Conservation (phyloP, 2,888 invertebrate species). For the Stictocephala bisonia region DNA sequence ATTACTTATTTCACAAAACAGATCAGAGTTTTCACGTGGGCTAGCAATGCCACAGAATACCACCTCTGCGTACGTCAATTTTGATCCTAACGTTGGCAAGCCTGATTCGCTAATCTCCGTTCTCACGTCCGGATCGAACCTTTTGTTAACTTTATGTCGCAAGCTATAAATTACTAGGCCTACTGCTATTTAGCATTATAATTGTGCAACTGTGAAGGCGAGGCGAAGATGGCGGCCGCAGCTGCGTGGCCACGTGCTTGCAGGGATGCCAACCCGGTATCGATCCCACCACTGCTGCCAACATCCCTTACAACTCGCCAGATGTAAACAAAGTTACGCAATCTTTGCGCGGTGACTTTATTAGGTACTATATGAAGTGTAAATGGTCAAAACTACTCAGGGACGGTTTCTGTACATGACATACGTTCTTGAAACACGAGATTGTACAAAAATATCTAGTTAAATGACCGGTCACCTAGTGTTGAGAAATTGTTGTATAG, state of each 20-base stretch:
- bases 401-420: too few relatives aligned
- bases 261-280: constrained; percentile 44
- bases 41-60: too few relatives aligned
- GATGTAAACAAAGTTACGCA: constrained; percentile 34
- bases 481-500: too few relatives aligned
- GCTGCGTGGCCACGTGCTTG: constrained; percentile 39
- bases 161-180: constrained; percentile 44
- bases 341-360: too few relatives aligned
- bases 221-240: constrained; percentile 40
- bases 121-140: constrained; percentile 32
- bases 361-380: too few relatives aligned
- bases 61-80: too few relatives aligned
- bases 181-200: constrained; percentile 47
- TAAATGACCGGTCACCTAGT: too few relatives aligned
- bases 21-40: too few relatives aligned
- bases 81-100: constrained; percentile 13
- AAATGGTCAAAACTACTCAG: too few relatives aligned
- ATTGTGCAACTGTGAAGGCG: constrained; percentile 43
- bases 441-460: too few relatives aligned
- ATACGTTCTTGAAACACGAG: too few relatives aligned
- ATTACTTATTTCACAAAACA: too few relatives aligned
- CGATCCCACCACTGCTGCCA: constrained; percentile 33
- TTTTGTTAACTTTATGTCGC: constrained; percentile 45
- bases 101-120: constrained; percentile 35
- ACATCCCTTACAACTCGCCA: background rate